These are phyloP conservation scores for Geococcyx californianus DNA, from an alignment of 2,113 vertebrate genomes.

Conservation along the genomic window DNA sequence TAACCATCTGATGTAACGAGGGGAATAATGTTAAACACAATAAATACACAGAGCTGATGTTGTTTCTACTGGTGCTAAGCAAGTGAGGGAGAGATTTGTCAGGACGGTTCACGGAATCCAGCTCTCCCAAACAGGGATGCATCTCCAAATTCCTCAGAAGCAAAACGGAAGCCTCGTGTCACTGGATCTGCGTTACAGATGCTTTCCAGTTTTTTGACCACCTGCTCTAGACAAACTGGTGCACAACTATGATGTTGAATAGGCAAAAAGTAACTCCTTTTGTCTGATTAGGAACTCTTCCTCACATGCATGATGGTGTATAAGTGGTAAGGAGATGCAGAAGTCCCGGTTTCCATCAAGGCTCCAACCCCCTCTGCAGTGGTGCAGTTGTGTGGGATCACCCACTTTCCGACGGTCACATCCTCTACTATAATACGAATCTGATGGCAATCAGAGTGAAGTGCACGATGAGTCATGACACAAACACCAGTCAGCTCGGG, in stretches of 20 bases:
- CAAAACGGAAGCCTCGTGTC: no score
- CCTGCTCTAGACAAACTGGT: neutral
- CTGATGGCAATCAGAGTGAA: neutral
- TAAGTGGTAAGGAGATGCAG: neutral
- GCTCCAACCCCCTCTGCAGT: no score
- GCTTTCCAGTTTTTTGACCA: neutral
- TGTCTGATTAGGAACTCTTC: neutral
- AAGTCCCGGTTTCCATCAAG: neutral
- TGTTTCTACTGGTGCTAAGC: neutral
- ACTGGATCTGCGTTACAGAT: neutral
- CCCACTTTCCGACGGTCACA: neutral
- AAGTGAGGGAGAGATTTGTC: neutral
- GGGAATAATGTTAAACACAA: neutral
- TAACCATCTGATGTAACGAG: neutral
- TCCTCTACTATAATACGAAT: neutral
- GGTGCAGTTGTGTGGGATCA: neutral
- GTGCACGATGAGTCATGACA: neutral
- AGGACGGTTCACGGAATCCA: neutral
- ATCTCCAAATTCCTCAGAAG: no score
- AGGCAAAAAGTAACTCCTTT: neutral
- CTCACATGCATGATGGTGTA: neutral
- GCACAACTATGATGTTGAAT: rapidly evolving
- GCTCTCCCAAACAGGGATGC: neutral
- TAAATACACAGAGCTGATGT: neutral
- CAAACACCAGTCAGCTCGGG: neutral